phyloP scores from a whole-genome alignment of 2,113 vertebrate species.

The Limnothrissa miodon region DNA sequence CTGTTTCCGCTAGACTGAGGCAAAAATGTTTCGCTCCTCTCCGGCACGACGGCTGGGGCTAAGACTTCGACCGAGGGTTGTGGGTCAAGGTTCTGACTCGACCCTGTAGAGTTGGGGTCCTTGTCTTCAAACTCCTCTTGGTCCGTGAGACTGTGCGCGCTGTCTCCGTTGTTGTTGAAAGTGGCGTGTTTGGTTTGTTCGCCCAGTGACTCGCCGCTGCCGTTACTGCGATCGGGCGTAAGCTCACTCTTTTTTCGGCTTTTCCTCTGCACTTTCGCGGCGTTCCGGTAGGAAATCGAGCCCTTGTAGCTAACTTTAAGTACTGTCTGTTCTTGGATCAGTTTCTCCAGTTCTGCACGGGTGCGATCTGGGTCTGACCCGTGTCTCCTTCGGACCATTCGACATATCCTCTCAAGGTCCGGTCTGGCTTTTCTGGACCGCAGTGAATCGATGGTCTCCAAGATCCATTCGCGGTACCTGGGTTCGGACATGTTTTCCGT shows the following conservation, averaged over 20 bases:
- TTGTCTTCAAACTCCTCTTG: constrained; percentile 59
- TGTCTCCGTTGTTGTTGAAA: constrained; percentile 62
- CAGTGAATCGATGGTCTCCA: constrained; percentile 91
- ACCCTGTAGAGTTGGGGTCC: constrained; percentile 46
- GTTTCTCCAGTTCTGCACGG: constrained; percentile 86
- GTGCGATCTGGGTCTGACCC: constrained; percentile 86
- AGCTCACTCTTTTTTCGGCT: constrained; percentile 73
- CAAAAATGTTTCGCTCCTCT: constrained; percentile 49
- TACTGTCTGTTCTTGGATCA: constrained; percentile 86
- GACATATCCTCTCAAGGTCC: constrained; percentile 89
- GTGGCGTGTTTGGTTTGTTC: constrained; percentile 23
- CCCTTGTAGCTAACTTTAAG: constrained; percentile 92
- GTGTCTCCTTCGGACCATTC: constrained; percentile 89
- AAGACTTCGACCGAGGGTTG: constrained; percentile 24
- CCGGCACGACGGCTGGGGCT: constrained; percentile 38
- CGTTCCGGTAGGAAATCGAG: constrained; percentile 88
- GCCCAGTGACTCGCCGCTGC: constrained; percentile 23
- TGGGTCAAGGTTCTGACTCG: constrained; percentile 49
- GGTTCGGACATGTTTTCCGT: constrained; percentile 75
- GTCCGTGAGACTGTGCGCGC: constrained; percentile 66
- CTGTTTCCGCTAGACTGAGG: constrained; percentile 61
- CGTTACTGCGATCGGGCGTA: constrained; percentile 56
- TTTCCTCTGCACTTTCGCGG: constrained; percentile 82
- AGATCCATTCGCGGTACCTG: constrained; percentile 85
- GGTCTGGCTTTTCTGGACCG: constrained; percentile 89